A percentile compares a stretch with the other conserved stretches of the same genome.
Evolutionary conservation across 2,797 vertebrate species (phyloP).

Genomic region (Mormyrus proboscirostris): DNA sequence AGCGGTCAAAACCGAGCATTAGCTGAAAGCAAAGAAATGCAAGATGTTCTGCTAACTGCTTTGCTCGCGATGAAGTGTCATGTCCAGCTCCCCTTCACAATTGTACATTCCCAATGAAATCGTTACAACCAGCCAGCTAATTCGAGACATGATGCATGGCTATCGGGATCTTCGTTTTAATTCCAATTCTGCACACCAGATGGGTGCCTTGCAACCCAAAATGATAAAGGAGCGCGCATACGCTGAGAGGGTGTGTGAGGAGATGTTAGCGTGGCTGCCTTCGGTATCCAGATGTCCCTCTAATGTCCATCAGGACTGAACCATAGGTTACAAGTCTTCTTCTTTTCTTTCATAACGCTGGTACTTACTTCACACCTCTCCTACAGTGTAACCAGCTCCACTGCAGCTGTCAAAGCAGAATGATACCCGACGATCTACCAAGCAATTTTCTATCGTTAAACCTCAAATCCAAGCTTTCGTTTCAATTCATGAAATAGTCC

Average conservation of each 20-base stretch:
- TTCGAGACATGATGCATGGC: conserved; percentile 27
- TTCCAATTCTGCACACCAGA: conserved; percentile 9
- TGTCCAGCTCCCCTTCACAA: conserved; percentile 3
- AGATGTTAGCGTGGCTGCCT: conserved; percentile 8
- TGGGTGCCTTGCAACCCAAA: conserved; percentile 1
- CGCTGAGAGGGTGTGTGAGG: conserved; percentile 13
- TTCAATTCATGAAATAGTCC: conserved; percentile 32
- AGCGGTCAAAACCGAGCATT: not conserved
- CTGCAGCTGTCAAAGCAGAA: conserved; percentile 18
- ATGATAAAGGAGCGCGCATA: conserved; percentile 10
- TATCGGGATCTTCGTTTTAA: conserved; percentile 1
- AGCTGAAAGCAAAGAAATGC: conserved; percentile 20
- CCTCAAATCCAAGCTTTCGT: not conserved
- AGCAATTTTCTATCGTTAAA: conserved; percentile 11
- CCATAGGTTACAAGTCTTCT: conserved; percentile 6
- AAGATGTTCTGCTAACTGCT: conserved; percentile 26
- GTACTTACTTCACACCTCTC: conserved; percentile 23
- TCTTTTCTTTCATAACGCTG: conserved; percentile 25
- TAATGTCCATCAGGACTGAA: conserved; percentile 20
- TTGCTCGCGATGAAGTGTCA: not conserved
- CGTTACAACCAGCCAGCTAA: conserved; percentile 35
- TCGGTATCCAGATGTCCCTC: conserved; percentile 26
- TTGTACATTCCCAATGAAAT: conserved; percentile 9
- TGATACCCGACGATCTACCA: conserved; percentile 16
- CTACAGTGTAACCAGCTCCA: conserved; percentile 3